Conservation (phyloP, 2,797 vertebrate genomes). For the Channallabes apus region DNA sequence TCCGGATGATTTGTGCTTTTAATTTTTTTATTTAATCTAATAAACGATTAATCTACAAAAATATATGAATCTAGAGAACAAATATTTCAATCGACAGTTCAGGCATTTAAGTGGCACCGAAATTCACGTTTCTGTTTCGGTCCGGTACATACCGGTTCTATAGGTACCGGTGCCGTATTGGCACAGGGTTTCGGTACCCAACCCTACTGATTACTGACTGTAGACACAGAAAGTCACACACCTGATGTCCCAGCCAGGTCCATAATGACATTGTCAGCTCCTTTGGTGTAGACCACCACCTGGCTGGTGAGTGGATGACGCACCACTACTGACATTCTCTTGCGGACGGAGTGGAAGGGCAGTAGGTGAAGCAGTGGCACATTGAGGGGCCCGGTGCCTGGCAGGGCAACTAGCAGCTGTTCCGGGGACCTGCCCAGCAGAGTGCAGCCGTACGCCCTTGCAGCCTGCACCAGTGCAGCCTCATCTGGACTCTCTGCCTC, state of each 20-base stretch:
- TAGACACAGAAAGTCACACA: constrained; percentile 27
- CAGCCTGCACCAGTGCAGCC: constrained; percentile 90
- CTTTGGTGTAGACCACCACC: constrained; percentile 92
- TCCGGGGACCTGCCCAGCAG: constrained; percentile 82
- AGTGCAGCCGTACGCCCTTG: constrained; percentile 84
- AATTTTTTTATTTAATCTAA: too few species aligned
- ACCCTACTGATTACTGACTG: neutral
- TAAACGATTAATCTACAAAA: too few species aligned
- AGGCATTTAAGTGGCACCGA: too few species aligned
- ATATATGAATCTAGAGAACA: too few species aligned
- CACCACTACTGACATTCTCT: constrained; percentile 94
- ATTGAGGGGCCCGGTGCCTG: constrained; percentile 75
- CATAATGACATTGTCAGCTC: constrained; percentile 91
- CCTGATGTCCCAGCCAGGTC: constrained; percentile 70
- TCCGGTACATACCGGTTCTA: too few species aligned
- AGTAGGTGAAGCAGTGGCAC: constrained; percentile 87
- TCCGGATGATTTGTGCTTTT: too few species aligned
- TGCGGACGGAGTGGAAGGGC: constrained; percentile 89
- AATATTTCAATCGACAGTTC: too few species aligned
- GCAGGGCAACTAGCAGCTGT: constrained; percentile 80
- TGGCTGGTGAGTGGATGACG: constrained; percentile 85
- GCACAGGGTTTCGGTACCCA: too few species aligned
- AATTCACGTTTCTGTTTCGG: too few species aligned
- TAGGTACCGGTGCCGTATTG: too few species aligned
- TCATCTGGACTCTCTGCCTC: constrained; percentile 95